Conservation (phyloP, 2,113 vertebrate genomes). For the Nothocercus nigrocapillus region DNA sequence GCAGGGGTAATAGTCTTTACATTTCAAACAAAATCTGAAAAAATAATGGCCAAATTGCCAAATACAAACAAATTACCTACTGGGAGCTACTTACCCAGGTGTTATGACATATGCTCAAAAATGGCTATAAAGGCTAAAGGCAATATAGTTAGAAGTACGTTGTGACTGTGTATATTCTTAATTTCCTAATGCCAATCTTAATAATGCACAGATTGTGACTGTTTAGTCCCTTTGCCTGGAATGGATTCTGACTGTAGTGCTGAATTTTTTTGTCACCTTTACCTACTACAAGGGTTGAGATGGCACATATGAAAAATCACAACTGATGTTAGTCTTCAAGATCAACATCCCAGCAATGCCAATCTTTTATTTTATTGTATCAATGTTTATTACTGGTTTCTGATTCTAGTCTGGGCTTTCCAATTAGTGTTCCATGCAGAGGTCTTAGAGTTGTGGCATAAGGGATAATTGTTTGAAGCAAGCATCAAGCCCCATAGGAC, state of each 20-base stretch:
- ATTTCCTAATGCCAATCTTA: background rate
- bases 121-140: background rate
- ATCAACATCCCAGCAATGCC: fast-evolving
- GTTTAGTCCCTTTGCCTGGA: background rate
- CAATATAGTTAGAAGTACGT: background rate
- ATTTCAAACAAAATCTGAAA: background rate
- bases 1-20: background rate
- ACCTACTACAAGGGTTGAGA: background rate
- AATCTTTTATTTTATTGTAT: background rate
- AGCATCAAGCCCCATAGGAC: background rate
- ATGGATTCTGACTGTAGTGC: background rate
- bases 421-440: background rate
- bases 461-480: background rate
- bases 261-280: background rate
- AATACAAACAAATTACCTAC: background rate
- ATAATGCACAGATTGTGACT: background rate
- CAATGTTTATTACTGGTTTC: background rate
- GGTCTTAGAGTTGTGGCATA: background rate
- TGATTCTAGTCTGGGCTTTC: background rate
- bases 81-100: background rate
- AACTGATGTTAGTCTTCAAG: background rate
- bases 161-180: background rate
- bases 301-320: background rate
- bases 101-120: background rate
- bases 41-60: background rate